Evolutionary conservation across 2,888 invertebrate genomes (phyloP).

Genomic region (Plebejus anna): DNA sequence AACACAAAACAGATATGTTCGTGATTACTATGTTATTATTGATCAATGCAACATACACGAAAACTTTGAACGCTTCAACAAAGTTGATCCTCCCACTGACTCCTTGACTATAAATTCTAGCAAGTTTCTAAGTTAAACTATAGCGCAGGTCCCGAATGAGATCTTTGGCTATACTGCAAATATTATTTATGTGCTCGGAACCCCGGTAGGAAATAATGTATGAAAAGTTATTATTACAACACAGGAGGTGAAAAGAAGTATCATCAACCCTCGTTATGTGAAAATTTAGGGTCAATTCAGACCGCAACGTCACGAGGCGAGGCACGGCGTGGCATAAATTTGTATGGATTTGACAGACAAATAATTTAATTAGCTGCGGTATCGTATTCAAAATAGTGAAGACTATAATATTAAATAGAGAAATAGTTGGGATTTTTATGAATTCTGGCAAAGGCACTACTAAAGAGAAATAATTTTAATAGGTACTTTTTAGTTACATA

Average conservation of each 20-base stretch:
- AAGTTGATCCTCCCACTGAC: constrained; percentile 38
- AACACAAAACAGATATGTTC: not conserved
- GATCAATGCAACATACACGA: constrained; percentile 11
- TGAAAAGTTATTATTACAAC: constrained; percentile 22
- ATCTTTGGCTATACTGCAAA: constrained; percentile 55
- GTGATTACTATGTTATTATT: constrained; percentile 2
- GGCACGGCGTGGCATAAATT: too few species aligned
- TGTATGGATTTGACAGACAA: too few species aligned
- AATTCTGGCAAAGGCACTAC: too few species aligned
- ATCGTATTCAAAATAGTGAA: too few species aligned
- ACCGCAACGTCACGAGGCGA: too few species aligned
- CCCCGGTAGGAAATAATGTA: not conserved
- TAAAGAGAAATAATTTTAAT: too few species aligned
- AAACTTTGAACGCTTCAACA: constrained; percentile 20
- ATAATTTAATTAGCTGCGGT: too few species aligned
- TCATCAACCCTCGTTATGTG: too few species aligned
- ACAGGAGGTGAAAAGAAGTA: not conserved
- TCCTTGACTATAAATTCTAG: constrained; percentile 51
- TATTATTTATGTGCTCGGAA: constrained; percentile 50
- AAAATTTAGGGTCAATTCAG: too few species aligned
- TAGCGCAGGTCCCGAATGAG: constrained; percentile 48
- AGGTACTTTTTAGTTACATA: too few species aligned
- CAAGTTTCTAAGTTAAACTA: constrained; percentile 52
- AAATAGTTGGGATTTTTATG: too few species aligned
- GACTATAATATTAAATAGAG: too few species aligned